Evolutionary conservation across 2,797 vertebrate species (phyloP), one percentile per base, ranked within the genome.

Genomic region (Lithobates pipiens): DNA sequence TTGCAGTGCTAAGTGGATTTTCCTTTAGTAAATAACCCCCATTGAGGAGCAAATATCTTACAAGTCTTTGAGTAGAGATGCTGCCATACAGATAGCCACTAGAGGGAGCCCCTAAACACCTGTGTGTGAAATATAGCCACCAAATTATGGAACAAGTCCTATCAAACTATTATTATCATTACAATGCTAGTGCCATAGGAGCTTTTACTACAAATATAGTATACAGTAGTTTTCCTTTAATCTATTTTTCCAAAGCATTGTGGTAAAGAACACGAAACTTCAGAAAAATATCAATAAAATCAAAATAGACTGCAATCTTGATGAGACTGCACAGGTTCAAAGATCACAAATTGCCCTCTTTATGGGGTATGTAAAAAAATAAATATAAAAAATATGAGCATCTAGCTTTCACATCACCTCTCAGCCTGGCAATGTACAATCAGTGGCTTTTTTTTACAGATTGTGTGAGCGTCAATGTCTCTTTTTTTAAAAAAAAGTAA

Each of bases 271-370:
- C 13, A 67, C 27, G 15, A 1, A 29, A 18, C 15, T 1, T 15
- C 3, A 18, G 50, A 27, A 74, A 25, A 42, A 10, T 67, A 39
- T 73, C 65, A 81, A 82, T 63, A 71, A 36, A 68, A 32, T 5
- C 65, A 36, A 23, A 67, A 83, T 16, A 42, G 16, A 50, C 25
- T 16, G 63, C 50, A 44, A 76, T 29, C 36, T 27, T n/a, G 4
- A 67, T 67, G n/a, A 44, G 68, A 29, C 42, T 36, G 6, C 25
- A 29, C 3, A 32, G 29, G 80, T 39, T 83, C 80, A 83, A 76
- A 83, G 80, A 67, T 83, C 80, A 68, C 71, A 75, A 76, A 83
- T 68, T 83, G 72, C 39, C 57, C 80, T 83, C 57, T 74, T 27
- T 11, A 11, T 75, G 54, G 36, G 7, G 11, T 34, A 65, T 1